Conservation (phyloP, 2,888 invertebrate genomes). For the Dryobotodes eremita region DNA sequence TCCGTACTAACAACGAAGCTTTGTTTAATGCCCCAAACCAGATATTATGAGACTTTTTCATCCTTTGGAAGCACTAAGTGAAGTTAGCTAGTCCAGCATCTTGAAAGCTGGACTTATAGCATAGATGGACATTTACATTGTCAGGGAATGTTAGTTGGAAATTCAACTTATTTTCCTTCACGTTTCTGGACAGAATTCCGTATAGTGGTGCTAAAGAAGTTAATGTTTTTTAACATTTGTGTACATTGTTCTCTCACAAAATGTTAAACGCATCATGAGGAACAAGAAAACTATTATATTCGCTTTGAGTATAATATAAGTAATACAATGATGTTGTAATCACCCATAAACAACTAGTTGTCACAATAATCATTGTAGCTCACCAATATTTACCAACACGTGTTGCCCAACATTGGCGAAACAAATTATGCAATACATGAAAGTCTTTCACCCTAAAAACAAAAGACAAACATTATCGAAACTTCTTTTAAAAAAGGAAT, state of each 20-base stretch:
- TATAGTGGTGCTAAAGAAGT: background rate
- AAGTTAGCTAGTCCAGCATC: background rate
- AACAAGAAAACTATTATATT: constrained; percentile 28
- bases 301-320: background rate
- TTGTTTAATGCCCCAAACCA: background rate
- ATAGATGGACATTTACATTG: background rate
- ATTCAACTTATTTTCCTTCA: background rate
- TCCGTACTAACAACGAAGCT: background rate
- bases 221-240: constrained; percentile 22
- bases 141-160: background rate
- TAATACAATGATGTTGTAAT: constrained; percentile 45
- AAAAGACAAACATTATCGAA: constrained; percentile 53
- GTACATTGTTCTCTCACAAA: constrained; percentile 19
- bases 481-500: constrained; percentile 49
- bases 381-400: constrained; percentile 46
- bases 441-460: constrained; percentile 61
- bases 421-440: constrained; percentile 51
- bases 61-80: background rate
- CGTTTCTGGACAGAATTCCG: background rate
- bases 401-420: constrained; percentile 49
- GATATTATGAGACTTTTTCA: background rate
- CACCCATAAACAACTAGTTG: constrained; percentile 27
- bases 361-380: constrained; percentile 41
- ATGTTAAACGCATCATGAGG: constrained; percentile 10
- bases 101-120: background rate